Conservation (phyloP, 2,888 invertebrate species). For the Hesperia comma region DNA sequence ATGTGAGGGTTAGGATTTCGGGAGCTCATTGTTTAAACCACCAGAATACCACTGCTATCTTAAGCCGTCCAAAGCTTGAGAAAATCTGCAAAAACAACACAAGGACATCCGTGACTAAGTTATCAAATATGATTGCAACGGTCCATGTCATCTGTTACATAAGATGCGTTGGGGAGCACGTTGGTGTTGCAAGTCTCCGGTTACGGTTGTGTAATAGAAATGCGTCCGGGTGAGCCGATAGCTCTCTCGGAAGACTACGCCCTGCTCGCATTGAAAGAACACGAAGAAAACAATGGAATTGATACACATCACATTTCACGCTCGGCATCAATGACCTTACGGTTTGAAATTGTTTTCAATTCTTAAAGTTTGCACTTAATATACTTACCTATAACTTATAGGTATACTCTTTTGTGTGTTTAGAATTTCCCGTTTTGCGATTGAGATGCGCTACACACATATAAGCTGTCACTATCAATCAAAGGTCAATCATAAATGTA, state of each 20-base stretch:
- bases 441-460: too few species aligned
- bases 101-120: background rate
- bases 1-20: too few species aligned
- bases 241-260: background rate
- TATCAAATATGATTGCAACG: background rate
- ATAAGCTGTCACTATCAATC: too few species aligned
- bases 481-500: too few species aligned
- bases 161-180: background rate
- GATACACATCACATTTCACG: background rate
- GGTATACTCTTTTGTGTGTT: too few species aligned
- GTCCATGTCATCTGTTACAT: background rate
- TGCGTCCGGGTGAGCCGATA: background rate
- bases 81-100: too few species aligned
- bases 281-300: background rate
- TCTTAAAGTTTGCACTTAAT: too few species aligned
- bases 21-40: too few species aligned
- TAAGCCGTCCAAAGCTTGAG: too few species aligned
- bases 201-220: constrained; percentile 1
- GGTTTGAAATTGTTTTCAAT: background rate
- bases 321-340: background rate
- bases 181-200: background rate
- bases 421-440: too few species aligned
- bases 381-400: too few species aligned
- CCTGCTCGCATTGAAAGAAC: background rate
- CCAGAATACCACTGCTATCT: too few species aligned